Evolutionary conservation across 1,140 invertebrate species (phyloP).

Genomic region (Leptestheria dahalacensis): DNA sequence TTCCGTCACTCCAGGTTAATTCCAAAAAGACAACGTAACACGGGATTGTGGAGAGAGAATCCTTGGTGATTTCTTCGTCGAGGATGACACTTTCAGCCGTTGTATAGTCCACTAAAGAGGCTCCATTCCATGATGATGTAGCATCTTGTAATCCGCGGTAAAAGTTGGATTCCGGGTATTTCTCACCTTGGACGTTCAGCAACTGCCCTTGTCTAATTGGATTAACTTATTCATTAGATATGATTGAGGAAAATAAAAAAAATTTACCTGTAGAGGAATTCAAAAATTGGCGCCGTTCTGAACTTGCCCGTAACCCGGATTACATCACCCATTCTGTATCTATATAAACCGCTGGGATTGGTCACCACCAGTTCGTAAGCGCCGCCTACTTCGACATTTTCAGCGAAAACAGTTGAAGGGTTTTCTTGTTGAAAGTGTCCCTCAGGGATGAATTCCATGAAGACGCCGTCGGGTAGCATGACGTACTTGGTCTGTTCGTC

Average conservation of each 20-base stretch:
- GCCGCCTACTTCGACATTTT: background rate
- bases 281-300: background rate
- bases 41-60: background rate
- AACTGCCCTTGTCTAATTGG: background rate
- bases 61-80: background rate
- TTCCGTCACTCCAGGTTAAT: background rate
- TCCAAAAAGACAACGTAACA: background rate
- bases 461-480: background rate
- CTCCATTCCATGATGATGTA: background rate
- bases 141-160: background rate
- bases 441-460: background rate
- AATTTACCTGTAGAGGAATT: background rate
- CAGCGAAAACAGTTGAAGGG: background rate
- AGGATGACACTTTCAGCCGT: background rate
- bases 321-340: background rate
- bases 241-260: no score
- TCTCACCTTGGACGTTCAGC: background rate
- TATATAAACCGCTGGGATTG: background rate
- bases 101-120: background rate
- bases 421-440: background rate
- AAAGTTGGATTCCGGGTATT: background rate
- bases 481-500: background rate
- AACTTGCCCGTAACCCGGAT: background rate
- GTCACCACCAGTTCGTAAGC: background rate
- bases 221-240: no score